phyloP scores from a whole-genome alignment of 2,888 invertebrate species.

The Drosophila flavopinicola region DNA sequence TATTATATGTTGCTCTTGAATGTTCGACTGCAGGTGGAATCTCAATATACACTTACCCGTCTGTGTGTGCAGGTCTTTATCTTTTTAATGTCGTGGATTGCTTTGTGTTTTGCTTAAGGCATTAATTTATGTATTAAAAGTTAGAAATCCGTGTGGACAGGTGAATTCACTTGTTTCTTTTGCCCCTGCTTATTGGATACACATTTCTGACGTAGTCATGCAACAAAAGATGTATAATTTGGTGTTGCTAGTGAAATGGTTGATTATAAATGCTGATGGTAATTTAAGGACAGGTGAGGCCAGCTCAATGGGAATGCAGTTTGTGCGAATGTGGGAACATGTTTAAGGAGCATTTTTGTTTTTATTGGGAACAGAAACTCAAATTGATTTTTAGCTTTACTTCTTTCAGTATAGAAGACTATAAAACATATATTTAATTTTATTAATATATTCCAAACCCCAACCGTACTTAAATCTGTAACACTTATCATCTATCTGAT shows the following conservation, averaged over 20 bases:
- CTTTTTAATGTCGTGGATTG: slow-evolving; percentile 66
- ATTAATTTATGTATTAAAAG: slow-evolving; percentile 75
- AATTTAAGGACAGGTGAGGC: slow-evolving; percentile 44
- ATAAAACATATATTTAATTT: too few relatives aligned
- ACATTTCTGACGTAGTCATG: slow-evolving; percentile 15
- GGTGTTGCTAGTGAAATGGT: slow-evolving; percentile 23
- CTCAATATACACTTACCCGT: slow-evolving; percentile 25
- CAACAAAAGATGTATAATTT: slow-evolving; percentile 45
- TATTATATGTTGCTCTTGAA: slow-evolving; percentile 73
- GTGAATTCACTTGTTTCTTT: slow-evolving; percentile 65
- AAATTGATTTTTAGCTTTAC: too few relatives aligned
- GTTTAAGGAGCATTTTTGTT: too few relatives aligned
- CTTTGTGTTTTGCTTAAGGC: slow-evolving; percentile 64
- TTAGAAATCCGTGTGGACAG: slow-evolving; percentile 81
- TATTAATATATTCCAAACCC: too few relatives aligned
- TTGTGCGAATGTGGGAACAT: slow-evolving; percentile 8
- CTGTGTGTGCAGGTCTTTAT: slow-evolving; percentile 61
- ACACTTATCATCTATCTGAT: too few relatives aligned
- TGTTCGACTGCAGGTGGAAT: slow-evolving; percentile 59
- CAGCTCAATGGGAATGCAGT: slow-evolving; percentile 10
- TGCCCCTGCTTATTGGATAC: slow-evolving; percentile 16
- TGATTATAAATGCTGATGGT: slow-evolving; percentile 40
- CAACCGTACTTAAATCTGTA: too few relatives aligned
- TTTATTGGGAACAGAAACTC: too few relatives aligned
- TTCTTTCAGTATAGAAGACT: too few relatives aligned